Percentiles rank a stretch among this genome's conserved stretches.
phyloP scores from a whole-genome alignment of 2,888 invertebrate species.

The Sipha maydis region DNA sequence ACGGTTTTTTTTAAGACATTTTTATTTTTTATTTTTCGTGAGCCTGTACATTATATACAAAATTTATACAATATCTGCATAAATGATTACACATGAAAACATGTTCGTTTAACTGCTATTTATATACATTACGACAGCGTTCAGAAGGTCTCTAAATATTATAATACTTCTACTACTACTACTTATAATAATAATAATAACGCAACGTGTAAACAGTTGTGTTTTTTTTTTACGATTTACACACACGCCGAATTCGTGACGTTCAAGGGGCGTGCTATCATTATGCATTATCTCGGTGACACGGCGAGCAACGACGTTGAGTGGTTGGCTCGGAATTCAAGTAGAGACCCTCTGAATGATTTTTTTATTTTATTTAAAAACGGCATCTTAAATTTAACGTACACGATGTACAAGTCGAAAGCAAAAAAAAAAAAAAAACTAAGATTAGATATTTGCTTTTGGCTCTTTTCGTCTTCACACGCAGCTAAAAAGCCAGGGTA shows the following conservation, averaged over 20 bases:
- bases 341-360: slow-evolving; percentile 49
- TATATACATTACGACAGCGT: not conserved
- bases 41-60: slow-evolving; percentile 18
- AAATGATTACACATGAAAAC: not conserved
- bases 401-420: not conserved
- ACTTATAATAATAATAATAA: not conserved
- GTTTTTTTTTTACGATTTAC: not conserved
- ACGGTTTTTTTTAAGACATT: not conserved
- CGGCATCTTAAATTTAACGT: not conserved
- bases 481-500: slow-evolving; percentile 26
- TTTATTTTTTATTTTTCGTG: slow-evolving; percentile 38
- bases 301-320: not conserved
- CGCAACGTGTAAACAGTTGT: not conserved
- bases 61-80: not conserved
- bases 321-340: not conserved
- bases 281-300: not conserved
- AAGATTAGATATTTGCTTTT: slow-evolving; percentile 45
- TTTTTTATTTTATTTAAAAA: slow-evolving; percentile 16
- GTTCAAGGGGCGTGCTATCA: not conserved
- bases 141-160: slow-evolving; percentile 14
- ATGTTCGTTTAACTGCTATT: slow-evolving; percentile 9
- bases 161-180: too few species aligned
- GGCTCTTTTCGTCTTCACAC: slow-evolving; percentile 53
- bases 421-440: not conserved
- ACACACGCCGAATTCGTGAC: not conserved